Conservation (phyloP, 2,113 vertebrate genomes). For the Microtus ochrogaster region DNA sequence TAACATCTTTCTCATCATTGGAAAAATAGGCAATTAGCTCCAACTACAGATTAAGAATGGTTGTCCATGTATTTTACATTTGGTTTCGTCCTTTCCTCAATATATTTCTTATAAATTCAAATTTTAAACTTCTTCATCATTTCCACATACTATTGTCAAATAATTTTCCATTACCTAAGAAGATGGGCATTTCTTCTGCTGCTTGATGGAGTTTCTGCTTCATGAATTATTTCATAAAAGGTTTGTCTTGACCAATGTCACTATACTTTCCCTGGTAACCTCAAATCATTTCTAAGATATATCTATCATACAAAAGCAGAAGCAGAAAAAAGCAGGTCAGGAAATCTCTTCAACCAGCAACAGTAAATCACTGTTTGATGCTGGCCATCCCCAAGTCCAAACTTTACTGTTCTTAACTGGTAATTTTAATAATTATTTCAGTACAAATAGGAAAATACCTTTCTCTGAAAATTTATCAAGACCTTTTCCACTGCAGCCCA, state of each 20-base stretch:
- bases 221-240: conserved; percentile 79
- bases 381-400: conserved; percentile 65
- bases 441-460: conserved; percentile 48
- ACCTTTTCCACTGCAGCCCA: conserved; percentile 13
- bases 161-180: conserved; percentile 76
- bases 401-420: conserved; percentile 60
- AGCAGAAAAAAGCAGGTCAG: conserved; percentile 73
- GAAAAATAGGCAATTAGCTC: conserved; percentile 28
- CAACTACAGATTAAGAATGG: conserved; percentile 37
- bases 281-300: conserved; percentile 82
- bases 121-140: conserved; percentile 57
- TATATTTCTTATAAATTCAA: conserved; percentile 66
- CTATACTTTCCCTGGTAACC: conserved; percentile 81
- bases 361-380: conserved; percentile 64
- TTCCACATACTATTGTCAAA: conserved; percentile 73
- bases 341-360: conserved; percentile 77
- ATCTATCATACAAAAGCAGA: conserved; percentile 81
- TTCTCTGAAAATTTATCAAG: conserved; percentile 39
- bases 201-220: conserved; percentile 75
- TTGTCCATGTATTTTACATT: conserved; percentile 58
- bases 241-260: conserved; percentile 73
- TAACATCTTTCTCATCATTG: conserved; percentile 47
- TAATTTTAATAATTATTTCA: conserved; percentile 53
- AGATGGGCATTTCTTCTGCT: conserved; percentile 72
- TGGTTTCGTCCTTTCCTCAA: conserved; percentile 55